Conservation (phyloP, 2,113 vertebrate genomes). For the Anguilla japonica region DNA sequence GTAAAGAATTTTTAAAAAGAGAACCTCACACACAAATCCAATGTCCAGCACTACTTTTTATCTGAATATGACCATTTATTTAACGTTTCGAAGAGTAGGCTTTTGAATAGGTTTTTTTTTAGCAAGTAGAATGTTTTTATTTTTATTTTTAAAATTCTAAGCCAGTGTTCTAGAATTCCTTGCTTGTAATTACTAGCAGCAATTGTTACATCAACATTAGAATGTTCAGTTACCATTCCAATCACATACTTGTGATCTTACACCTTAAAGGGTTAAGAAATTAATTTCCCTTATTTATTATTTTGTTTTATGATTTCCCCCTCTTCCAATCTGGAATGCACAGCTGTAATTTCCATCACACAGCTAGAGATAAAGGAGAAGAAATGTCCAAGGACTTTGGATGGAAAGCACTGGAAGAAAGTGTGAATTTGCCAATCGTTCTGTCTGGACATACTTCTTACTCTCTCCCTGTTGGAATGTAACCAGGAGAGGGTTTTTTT, state of each 20-base stretch:
- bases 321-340: neutral
- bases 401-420: neutral
- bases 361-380: neutral
- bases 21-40: too few relatives aligned
- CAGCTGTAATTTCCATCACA: neutral
- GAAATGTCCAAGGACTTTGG: neutral
- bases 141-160: too few relatives aligned
- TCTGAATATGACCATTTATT: neutral
- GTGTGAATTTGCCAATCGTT: slow-evolving; percentile 5
- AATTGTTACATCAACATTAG: too few relatives aligned
- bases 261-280: neutral
- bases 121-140: too few relatives aligned
- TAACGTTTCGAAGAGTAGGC: neutral
- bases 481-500: neutral
- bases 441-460: neutral
- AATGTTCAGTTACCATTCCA: too few relatives aligned
- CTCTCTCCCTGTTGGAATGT: neutral
- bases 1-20: neutral
- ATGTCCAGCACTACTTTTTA: neutral
- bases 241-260: too few relatives aligned
- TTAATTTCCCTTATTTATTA: neutral
- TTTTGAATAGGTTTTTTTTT: too few relatives aligned
- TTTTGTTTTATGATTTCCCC: slow-evolving; percentile 2
- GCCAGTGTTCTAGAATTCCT: too few relatives aligned
- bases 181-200: too few relatives aligned